Conservation (phyloP, 2,888 invertebrate genomes). For the Endotricha flammealis region DNA sequence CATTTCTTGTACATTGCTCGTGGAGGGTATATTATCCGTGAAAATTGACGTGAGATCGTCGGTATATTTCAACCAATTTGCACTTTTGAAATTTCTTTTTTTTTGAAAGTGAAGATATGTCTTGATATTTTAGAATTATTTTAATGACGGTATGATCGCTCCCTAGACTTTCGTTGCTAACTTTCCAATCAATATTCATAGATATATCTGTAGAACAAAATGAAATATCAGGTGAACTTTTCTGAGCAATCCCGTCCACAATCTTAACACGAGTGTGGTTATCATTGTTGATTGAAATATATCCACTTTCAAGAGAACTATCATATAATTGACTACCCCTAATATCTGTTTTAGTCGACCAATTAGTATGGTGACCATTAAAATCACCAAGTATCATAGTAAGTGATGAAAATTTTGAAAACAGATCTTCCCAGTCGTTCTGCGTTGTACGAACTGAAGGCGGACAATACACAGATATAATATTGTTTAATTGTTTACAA, state of each 20-base stretch:
- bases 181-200: conserved; percentile 12
- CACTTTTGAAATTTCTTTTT: too few relatives aligned
- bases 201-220: conserved; percentile 15
- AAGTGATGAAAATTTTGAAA: conserved; percentile 13
- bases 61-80: too few relatives aligned
- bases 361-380: conserved; percentile 15
- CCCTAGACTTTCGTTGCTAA: conserved; percentile 13
- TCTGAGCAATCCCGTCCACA: background rate
- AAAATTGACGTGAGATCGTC: background rate
- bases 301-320: too few relatives aligned
- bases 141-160: conserved; percentile 6
- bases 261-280: background rate
- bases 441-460: too few relatives aligned
- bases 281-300: background rate
- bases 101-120: background rate
- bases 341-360: conserved; percentile 14
- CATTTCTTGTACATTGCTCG: conserved; percentile 1
- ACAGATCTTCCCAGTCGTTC: too few relatives aligned
- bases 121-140: background rate
- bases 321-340: conserved; percentile 13
- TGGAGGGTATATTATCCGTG: background rate
- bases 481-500: conserved; percentile 13
- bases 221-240: conserved; percentile 8
- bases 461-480: conserved; percentile 14
- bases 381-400: conserved; percentile 17